Conservation (phyloP, 2,888 invertebrate species). For the Camponotus fellah region DNA sequence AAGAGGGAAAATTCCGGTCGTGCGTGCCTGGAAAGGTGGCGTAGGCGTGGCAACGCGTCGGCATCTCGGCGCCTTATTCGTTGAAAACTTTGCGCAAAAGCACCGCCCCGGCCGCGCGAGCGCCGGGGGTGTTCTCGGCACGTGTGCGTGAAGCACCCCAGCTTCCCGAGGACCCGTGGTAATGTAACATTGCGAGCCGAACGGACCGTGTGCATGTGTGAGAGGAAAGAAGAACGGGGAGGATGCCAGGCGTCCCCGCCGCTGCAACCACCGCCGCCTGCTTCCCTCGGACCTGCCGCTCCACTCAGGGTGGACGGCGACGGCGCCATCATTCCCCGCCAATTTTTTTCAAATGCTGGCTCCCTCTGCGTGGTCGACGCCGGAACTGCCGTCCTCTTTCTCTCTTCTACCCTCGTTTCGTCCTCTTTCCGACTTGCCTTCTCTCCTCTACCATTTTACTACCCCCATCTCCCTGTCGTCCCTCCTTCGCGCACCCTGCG, state of each 20-base stretch:
- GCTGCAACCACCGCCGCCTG: conserved; percentile 46
- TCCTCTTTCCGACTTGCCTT: conserved; percentile 44
- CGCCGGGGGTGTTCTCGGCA: conserved; percentile 64
- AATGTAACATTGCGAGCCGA: conserved; percentile 59
- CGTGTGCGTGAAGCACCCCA: conserved; percentile 68
- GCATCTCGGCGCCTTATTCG: conserved; percentile 85
- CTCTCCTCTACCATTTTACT: conserved; percentile 44
- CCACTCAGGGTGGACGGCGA: conserved; percentile 68
- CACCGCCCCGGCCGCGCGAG: conserved; percentile 76
- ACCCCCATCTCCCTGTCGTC: conserved; percentile 21
- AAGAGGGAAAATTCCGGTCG: conserved; percentile 84
- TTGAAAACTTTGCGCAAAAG: conserved; percentile 85
- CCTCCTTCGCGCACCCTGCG: background rate
- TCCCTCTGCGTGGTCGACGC: conserved; percentile 70
- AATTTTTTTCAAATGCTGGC: conserved; percentile 76
- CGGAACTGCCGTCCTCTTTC: conserved; percentile 63
- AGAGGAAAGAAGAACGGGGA: conserved; percentile 71
- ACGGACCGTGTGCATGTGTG: conserved; percentile 58
- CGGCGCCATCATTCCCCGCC: conserved; percentile 79
- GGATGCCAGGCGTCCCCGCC: conserved; percentile 58
- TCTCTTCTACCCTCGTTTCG: conserved; percentile 43
- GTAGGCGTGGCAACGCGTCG: conserved; percentile 85
- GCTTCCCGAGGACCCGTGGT: conserved; percentile 64
- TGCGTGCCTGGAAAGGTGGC: conserved; percentile 81
- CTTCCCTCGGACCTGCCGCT: conserved; percentile 49